A percentile compares a stretch with the other conserved stretches of the same genome.
Evolutionary conservation across 2,113 vertebrate genomes (phyloP).

Genomic region (Nothocercus julius): DNA sequence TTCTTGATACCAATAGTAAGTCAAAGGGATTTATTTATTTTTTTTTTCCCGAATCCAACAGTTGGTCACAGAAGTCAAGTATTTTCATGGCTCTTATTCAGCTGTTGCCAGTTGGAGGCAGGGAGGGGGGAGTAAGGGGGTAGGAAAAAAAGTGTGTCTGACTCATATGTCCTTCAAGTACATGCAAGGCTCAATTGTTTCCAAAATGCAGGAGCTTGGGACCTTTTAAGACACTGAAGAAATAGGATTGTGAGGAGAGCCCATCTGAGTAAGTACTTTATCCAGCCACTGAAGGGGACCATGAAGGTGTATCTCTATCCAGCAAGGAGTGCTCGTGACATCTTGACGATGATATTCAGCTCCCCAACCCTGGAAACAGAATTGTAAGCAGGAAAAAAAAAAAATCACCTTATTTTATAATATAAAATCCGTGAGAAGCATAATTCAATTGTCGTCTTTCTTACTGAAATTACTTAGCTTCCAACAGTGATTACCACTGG

Average conservation of each 20-base stretch:
- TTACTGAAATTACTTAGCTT: neutral
- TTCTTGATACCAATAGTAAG: slow-evolving; percentile 72
- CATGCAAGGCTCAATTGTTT: slow-evolving; percentile 81
- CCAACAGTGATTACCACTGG: neutral
- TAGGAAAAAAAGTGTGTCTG: slow-evolving; percentile 74
- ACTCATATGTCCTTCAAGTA: slow-evolving; percentile 94
- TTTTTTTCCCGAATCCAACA: slow-evolving; percentile 83
- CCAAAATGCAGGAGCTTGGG: slow-evolving; percentile 64
- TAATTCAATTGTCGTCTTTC: neutral
- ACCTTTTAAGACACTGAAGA: slow-evolving; percentile 93
- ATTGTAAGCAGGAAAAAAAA: neutral
- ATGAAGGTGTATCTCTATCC: slow-evolving; percentile 98
- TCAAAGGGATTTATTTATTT: slow-evolving; percentile 17
- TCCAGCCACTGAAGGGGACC: slow-evolving; percentile 99
- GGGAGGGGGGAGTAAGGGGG: no score
- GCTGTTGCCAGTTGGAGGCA: slow-evolving; percentile 75
- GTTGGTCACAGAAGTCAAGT: slow-evolving; percentile 98
- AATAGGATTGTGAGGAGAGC: slow-evolving; percentile 97
- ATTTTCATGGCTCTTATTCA: slow-evolving; percentile 87
- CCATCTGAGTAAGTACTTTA: slow-evolving; percentile 99
- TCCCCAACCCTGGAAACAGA: slow-evolving; percentile 92
- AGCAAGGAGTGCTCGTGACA: slow-evolving; percentile 98
- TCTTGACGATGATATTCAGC: slow-evolving; percentile 99
- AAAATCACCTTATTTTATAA: neutral
- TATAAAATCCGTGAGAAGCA: neutral